Percentiles rank a stretch among this genome's conserved stretches.
Evolutionary conservation across 2,113 vertebrate genomes (phyloP).

Genomic region (Oryzias curvinotus): DNA sequence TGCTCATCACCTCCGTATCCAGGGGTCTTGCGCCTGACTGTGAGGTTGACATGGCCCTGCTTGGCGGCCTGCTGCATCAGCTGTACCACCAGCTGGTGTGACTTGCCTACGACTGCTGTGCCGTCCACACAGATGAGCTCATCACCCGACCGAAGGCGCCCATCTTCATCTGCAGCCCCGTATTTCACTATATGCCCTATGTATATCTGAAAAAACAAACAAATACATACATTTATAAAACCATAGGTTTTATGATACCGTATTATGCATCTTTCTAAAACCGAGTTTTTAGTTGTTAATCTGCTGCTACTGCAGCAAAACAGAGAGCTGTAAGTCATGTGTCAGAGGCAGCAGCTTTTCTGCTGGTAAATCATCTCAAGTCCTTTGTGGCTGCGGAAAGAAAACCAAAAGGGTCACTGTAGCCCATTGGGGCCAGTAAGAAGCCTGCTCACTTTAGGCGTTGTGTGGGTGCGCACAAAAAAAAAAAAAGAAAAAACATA

Average conservation of each 20-base stretch:
- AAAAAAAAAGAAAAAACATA: slow-evolving; percentile 31
- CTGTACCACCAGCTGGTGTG: slow-evolving; percentile 98
- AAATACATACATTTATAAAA: slow-evolving; percentile 3
- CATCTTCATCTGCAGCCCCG: slow-evolving; percentile 94
- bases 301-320: slow-evolving; percentile 7
- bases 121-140: slow-evolving; percentile 98
- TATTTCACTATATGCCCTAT: slow-evolving; percentile 96
- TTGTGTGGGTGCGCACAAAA: slow-evolving; percentile 38
- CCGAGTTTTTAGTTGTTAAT: background rate
- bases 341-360: slow-evolving; percentile 12
- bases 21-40: slow-evolving; percentile 90
- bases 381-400: slow-evolving; percentile 6
- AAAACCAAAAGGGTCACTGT: slow-evolving; percentile 17
- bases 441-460: slow-evolving; percentile 32
- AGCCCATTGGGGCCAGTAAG: slow-evolving; percentile 9
- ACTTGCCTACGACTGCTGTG: slow-evolving; percentile 96
- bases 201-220: slow-evolving; percentile 82
- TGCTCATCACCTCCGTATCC: slow-evolving; percentile 84
- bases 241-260: background rate
- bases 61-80: slow-evolving; percentile 99
- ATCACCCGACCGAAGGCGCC: slow-evolving; percentile 94
- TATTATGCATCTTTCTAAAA: background rate
- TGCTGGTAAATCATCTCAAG: slow-evolving; percentile 21
- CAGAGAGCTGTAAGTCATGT: slow-evolving; percentile 1
- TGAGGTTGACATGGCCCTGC: slow-evolving; percentile 96